Base-by-base conservation (phyloP, 37 sponge, comb jelly and placozoan genomes). In the Spongilla lacustris region DNA sequence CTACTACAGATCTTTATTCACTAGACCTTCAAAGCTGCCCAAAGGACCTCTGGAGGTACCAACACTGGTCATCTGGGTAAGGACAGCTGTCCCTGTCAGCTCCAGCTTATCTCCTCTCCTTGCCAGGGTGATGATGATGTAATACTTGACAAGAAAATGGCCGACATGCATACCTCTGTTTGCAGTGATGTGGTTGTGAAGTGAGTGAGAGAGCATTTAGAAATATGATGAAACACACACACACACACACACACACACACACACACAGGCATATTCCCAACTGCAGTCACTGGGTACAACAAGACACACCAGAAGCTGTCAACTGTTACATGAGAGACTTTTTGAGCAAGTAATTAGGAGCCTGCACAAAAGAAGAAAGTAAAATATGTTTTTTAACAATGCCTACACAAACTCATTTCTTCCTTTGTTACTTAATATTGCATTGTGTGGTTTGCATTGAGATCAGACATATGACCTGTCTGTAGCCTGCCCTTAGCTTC, bases 41-140 rank as follows among this genome's bases (percentile, higher is more conserved):
- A 58, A 14, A 14, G 58, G 58, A 17, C 58, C 58, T 58, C 26
- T 79, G 24, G 50, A 72, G 8, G 72, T 86, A 10, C 86, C 86
- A 24, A 73, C 36, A 23, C 81, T 86, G 25, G 26, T 86, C 66
- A 84, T 89, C 30, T 89, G 90, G 90, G 90, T 89, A 79, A 34
- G 72, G 50, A 19, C 30, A 34, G 36, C 32, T 69, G 71, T 19
- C 17, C 12, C 77, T 36, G 77, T 36, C 50, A 41, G 27, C 19
- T 34, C 36, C 68, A 88, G 85, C 97, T n/a, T 89, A 86, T 83
- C 84, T 94, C 89, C 74, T 81, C 92, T 38, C 77, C 85, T 26
- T 72, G 90, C 23, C 69, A 85, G 85, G 85, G 77, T 1, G 85
- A 85, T 46, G 77, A 67, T 68, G 85, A 85, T 50, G 26, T 13